Percentiles rank a stretch among this genome's conserved stretches.
Evolutionary conservation across 1,140 invertebrate genomes (phyloP).

Genomic region (Euura lappo): DNA sequence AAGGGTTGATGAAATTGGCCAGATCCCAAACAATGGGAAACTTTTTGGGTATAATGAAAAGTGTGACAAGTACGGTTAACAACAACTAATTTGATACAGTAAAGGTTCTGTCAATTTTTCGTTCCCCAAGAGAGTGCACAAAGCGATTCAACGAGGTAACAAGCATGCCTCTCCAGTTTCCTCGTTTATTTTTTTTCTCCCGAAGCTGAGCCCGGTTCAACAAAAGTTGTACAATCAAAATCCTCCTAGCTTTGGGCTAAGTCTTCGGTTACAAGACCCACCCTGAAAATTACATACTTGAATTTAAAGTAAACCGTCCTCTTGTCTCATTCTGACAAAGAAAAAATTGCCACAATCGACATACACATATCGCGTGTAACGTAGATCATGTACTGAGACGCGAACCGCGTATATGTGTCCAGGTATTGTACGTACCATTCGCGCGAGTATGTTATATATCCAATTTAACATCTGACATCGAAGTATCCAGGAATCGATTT

Average conservation of each 20-base stretch:
- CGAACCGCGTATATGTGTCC: background rate
- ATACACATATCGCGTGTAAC: no score
- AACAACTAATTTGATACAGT: background rate
- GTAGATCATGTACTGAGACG: no score
- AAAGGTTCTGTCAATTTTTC: background rate
- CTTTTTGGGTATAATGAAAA: background rate
- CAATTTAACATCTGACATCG: background rate
- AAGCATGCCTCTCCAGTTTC: background rate
- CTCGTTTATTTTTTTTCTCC: no score
- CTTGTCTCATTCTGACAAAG: no score
- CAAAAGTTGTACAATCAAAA: no score
- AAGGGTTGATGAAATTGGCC: background rate
- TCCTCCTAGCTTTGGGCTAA: no score
- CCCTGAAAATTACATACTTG: no score
- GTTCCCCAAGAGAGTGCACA: background rate
- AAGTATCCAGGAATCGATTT: slow-evolving; percentile 5
- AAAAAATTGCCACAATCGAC: no score
- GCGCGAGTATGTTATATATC: background rate
- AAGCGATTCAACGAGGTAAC: background rate
- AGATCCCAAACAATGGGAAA: background rate
- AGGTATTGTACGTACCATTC: background rate
- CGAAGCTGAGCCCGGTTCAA: no score
- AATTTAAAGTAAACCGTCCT: no score
- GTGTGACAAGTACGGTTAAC: background rate
- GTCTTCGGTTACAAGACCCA: no score